Evolutionary conservation across 2,113 vertebrate species (phyloP).

Genomic region (Megaptera novaeangliae): DNA sequence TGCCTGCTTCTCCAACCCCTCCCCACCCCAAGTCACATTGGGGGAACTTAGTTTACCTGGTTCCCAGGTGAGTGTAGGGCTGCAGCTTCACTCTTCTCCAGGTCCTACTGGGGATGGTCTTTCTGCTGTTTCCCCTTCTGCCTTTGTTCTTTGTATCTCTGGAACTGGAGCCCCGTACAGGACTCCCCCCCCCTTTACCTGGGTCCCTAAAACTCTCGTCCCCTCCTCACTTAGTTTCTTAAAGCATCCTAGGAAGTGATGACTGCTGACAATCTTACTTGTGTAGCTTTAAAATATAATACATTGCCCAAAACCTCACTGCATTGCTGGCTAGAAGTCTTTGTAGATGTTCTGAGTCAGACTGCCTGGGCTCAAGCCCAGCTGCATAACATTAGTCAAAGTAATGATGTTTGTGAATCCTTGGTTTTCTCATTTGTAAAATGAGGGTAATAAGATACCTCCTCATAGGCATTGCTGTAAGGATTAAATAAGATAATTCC

Average conservation of each 20-base stretch:
- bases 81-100: neutral
- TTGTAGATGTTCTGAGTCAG: neutral
- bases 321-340: neutral
- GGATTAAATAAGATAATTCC: neutral
- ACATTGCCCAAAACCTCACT: neutral
- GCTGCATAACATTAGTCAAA: neutral
- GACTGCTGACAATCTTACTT: neutral
- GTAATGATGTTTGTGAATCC: neutral
- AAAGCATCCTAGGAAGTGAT: neutral
- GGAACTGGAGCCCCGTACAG: neutral
- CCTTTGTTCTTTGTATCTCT: neutral
- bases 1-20: neutral
- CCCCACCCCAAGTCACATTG: accelerated
- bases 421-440: neutral
- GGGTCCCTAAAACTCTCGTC: neutral
- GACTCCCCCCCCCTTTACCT: neutral
- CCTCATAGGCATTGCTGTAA: neutral
- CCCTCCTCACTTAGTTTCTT: neutral
- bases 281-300: neutral
- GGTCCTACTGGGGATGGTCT: neutral
- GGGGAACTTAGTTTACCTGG: neutral
- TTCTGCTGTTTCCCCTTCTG: neutral
- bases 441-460: neutral
- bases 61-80: neutral
- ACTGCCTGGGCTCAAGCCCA: neutral